These are phyloP conservation scores for Castor canadensis DNA, from an alignment of 2,113 vertebrate species.

Conservation along the genomic window DNA sequence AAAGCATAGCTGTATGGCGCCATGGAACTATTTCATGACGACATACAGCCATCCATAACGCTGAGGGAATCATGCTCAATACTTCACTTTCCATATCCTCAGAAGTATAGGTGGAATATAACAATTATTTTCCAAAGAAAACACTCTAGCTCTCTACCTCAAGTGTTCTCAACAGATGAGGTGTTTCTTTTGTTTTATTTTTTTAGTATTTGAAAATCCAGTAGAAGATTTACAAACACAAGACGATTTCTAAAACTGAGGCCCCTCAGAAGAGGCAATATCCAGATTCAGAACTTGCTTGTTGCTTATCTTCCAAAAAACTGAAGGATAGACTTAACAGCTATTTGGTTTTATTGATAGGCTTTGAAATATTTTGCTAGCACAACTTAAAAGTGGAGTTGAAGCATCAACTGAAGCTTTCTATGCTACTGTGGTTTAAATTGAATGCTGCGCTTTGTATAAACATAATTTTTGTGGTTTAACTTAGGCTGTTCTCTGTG, in stretches of 20 bases:
- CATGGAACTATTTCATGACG: not conserved
- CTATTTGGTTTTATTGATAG: not conserved
- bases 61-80: not conserved
- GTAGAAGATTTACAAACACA: not conserved
- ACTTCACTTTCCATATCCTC: not conserved
- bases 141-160: not conserved
- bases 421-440: conserved; percentile 26
- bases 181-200: not conserved
- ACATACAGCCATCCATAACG: not conserved
- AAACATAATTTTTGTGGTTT: conserved; percentile 47
- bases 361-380: conserved; percentile 21
- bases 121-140: not conserved
- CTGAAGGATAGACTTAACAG: not conserved
- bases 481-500: conserved; percentile 47
- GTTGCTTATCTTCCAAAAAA: not conserved
- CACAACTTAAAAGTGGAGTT: conserved; percentile 13
- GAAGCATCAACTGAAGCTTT: conserved; percentile 37
- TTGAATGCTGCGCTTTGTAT: not conserved
- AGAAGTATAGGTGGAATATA: not conserved
- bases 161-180: not conserved
- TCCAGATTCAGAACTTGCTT: not conserved
- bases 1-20: too few species aligned
- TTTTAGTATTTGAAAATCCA: not conserved
- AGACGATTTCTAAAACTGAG: not conserved
- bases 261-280: too few species aligned